A percentile compares a stretch with the other conserved stretches of the same genome.
Conservation (phyloP, 1,140 invertebrate species). For the Drosophila kanapiae region DNA sequence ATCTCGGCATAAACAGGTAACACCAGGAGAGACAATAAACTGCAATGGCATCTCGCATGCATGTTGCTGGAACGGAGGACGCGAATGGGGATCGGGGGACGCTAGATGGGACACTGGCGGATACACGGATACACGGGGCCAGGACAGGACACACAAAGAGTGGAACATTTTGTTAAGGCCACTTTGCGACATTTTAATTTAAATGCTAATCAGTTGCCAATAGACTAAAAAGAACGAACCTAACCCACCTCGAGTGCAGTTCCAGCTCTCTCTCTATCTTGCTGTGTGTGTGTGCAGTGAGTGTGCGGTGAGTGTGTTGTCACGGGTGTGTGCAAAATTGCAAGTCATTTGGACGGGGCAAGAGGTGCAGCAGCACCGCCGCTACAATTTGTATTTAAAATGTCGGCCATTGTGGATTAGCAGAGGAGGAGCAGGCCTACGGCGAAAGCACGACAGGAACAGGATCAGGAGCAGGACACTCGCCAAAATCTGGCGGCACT, state of each 20-base stretch:
- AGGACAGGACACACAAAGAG: slow-evolving; percentile 33
- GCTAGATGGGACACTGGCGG: slow-evolving; percentile 14
- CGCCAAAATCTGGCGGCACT: too few relatives aligned
- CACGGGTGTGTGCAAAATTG: slow-evolving; percentile 49
- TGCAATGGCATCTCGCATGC: slow-evolving; percentile 51
- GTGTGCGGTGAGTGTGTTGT: slow-evolving; percentile 14
- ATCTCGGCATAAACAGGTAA: slow-evolving; percentile 76
- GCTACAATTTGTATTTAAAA: slow-evolving; percentile 81
- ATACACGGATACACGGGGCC: background rate
- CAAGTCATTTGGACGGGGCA: slow-evolving; percentile 47
- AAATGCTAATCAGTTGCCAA: slow-evolving; percentile 82
- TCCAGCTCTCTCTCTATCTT: background rate
- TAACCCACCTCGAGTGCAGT: slow-evolving; percentile 50
- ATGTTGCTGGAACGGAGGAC: background rate
- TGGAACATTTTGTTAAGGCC: slow-evolving; percentile 79
- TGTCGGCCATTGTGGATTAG: slow-evolving; percentile 71
- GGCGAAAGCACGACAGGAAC: background rate
- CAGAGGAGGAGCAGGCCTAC: slow-evolving; percentile 44
- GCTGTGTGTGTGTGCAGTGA: too few relatives aligned
- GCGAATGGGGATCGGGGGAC: background rate
- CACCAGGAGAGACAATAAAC: slow-evolving; percentile 65
- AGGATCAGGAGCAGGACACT: slow-evolving; percentile 17
- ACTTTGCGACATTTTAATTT: slow-evolving; percentile 83
- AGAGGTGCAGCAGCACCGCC: slow-evolving; percentile 27
- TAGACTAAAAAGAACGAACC: slow-evolving; percentile 72